Percentiles rank a stretch among this genome's conserved stretches.
phyloP scores from a whole-genome alignment of 2,113 vertebrate species.

The Glaucomys volans region DNA sequence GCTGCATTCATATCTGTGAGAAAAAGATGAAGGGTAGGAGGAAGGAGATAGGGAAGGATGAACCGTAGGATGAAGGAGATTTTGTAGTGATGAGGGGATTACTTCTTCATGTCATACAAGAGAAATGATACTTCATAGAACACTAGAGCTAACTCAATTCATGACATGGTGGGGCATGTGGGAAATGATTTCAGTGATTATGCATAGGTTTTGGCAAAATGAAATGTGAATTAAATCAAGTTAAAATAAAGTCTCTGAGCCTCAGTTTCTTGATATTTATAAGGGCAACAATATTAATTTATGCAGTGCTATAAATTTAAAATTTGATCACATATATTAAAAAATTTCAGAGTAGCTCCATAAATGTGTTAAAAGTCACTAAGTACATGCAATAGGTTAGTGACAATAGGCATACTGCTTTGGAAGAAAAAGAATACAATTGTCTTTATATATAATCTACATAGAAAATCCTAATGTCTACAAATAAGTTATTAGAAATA shows the following conservation, averaged over 20 bases:
- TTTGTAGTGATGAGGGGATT: accelerated
- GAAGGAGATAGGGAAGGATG: not conserved
- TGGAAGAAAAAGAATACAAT: not conserved
- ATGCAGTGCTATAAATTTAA: not conserved
- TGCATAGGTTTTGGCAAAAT: not conserved
- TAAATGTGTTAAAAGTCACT: not conserved
- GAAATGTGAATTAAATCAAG: not conserved
- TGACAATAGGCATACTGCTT: not conserved
- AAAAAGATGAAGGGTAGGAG: not conserved
- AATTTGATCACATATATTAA: not conserved
- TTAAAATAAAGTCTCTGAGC: not conserved
- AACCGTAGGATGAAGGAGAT: not conserved
- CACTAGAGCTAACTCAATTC: not conserved
- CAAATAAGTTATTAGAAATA: not conserved
- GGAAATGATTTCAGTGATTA: not conserved
- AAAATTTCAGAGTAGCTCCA: not conserved
- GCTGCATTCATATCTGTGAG: not conserved
- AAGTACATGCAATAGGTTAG: not conserved
- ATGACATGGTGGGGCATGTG: not conserved
- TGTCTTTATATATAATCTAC: not conserved
- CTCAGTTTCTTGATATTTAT: not conserved
- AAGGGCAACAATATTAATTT: not conserved
- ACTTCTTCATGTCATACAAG: not conserved
- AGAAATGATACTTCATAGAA: not conserved
- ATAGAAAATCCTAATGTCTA: not conserved